A percentile compares a stretch with the other conserved stretches of the same genome.
Evolutionary conservation across 2,113 vertebrate species (phyloP).

Genomic region (Carassius carassius): DNA sequence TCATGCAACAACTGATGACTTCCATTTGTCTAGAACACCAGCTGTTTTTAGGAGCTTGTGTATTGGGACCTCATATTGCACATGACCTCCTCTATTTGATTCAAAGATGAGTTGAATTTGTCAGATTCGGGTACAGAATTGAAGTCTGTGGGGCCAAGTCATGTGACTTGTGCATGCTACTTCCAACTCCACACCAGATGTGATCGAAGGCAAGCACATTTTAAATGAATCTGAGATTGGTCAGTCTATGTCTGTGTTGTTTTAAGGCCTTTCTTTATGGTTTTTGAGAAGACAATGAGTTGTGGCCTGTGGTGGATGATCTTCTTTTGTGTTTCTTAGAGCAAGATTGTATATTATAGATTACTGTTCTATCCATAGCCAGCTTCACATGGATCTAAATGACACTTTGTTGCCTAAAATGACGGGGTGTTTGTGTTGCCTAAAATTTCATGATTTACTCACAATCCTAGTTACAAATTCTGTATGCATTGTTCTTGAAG

Average conservation of each 20-base stretch:
- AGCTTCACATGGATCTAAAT: conserved; percentile 3
- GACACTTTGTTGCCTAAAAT: neutral
- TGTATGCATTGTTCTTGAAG: neutral
- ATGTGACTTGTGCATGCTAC: neutral
- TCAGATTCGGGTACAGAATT: neutral
- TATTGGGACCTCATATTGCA: neutral
- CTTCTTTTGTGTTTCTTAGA: neutral
- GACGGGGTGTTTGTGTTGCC: no score
- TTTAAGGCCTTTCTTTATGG: neutral
- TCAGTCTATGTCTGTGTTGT: neutral
- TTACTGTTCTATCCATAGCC: neutral
- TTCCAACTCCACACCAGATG: neutral
- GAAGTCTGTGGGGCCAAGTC: neutral
- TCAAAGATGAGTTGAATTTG: neutral
- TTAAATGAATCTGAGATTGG: conserved; percentile 31
- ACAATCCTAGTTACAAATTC: neutral
- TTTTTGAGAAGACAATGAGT: neutral
- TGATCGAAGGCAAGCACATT: neutral
- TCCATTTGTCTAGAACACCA: neutral
- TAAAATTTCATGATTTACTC: neutral
- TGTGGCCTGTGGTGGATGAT: conserved; percentile 21
- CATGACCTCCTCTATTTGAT: neutral
- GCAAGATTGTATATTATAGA: neutral
- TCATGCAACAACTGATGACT: neutral
- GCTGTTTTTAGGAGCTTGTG: neutral